These are phyloP conservation scores for Leptocoma aspasia DNA, from an alignment of 2,113 vertebrate species.

Conservation along the genomic window DNA sequence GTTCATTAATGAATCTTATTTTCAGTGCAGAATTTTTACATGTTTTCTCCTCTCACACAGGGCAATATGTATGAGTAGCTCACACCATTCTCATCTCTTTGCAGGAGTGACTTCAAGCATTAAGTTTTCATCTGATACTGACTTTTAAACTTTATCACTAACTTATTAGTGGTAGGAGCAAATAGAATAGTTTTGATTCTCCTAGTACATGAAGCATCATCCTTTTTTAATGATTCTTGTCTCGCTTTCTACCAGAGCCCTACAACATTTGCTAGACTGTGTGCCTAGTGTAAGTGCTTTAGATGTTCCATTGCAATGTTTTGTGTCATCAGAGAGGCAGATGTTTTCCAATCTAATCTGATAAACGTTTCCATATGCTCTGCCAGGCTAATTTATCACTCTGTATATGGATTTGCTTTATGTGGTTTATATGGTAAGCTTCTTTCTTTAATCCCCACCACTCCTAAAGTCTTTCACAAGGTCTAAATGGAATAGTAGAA, in stretches of 20 bases:
- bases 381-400: not conserved
- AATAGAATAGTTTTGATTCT: not conserved
- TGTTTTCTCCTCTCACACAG: not conserved
- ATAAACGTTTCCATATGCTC: not conserved
- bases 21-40: not conserved
- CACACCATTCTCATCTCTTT: not conserved
- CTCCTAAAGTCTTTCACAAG: not conserved
- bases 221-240: not conserved
- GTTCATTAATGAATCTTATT: not conserved
- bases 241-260: not conserved
- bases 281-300: not conserved
- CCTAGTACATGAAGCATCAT: not conserved
- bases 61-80: not conserved
- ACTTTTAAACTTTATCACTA: not conserved
- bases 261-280: not conserved
- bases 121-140: not conserved
- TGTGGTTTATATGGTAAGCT: not conserved
- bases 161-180: not conserved
- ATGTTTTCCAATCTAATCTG: not conserved
- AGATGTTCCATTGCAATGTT: not conserved
- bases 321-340: not conserved
- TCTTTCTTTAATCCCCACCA: not conserved
- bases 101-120: not conserved
- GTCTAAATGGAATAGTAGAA: not conserved
- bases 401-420: not conserved